Conservation (phyloP, 2,797 vertebrate genomes). For the Naso thynnoides region DNA sequence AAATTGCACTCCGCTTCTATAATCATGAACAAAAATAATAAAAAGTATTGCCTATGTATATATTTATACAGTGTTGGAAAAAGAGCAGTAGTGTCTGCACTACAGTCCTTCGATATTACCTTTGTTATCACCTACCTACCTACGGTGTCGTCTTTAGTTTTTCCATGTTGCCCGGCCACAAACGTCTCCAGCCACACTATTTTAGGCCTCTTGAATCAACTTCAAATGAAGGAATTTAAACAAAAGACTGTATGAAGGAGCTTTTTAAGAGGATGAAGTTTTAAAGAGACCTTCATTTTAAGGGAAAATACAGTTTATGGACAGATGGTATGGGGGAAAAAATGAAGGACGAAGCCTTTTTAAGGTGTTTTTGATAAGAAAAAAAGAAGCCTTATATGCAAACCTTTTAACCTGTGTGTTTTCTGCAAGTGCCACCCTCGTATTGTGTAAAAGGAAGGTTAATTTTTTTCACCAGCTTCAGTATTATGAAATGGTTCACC, state of each 20-base stretch:
- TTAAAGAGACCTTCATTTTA: conserved; percentile 91
- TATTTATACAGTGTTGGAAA: conserved; percentile 99
- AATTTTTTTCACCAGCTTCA: conserved; percentile 93
- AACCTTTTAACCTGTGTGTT: conserved; percentile 99
- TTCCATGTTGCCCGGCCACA: conserved; percentile 88
- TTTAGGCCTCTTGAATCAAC: conserved; percentile 89
- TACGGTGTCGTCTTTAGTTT: conserved; percentile 84
- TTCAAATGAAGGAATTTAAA: conserved; percentile 78
- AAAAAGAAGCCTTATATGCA: conserved; percentile 99
- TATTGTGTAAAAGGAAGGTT: conserved; percentile 97
- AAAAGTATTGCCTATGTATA: conserved; percentile 99
- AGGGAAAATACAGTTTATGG: conserved; percentile 92
- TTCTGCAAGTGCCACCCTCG: conserved; percentile 99
- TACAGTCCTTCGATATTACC: conserved; percentile 93
- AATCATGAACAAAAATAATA: conserved; percentile 99
- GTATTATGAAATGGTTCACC: conserved; percentile 94
- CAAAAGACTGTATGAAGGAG: conserved; percentile 91
- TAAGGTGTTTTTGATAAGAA: conserved; percentile 95
- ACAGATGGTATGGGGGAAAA: conserved; percentile 65
- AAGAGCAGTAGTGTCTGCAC: conserved; percentile 89
- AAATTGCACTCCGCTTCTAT: conserved; percentile 99
- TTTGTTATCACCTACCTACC: conserved; percentile 66
- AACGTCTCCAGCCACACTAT: conserved; percentile 92
- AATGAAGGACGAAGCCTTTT: conserved; percentile 93
- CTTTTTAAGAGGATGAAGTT: conserved; percentile 87